Percentiles rank a stretch among this genome's conserved stretches.
Conservation (phyloP, 2,888 invertebrate species). For the Rhingia rostrata region DNA sequence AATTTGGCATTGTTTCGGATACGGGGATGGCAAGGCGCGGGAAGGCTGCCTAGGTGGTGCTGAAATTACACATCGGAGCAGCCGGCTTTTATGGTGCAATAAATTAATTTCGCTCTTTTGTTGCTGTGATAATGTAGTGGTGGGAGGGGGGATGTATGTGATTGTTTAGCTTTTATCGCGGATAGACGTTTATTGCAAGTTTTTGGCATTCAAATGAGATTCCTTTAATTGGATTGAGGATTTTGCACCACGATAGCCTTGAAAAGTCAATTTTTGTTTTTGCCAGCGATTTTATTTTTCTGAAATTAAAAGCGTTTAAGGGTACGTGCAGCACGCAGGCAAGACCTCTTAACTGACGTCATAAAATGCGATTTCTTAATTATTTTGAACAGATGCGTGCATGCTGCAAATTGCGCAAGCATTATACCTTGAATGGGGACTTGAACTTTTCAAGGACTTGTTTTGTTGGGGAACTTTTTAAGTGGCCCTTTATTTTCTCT, state of each 20-base stretch:
- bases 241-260: conserved; percentile 7
- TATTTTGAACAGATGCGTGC: not conserved
- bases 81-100: conserved; percentile 46
- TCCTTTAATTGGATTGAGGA: conserved; percentile 26
- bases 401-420: not conserved
- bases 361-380: not conserved
- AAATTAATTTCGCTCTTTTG: conserved; percentile 47
- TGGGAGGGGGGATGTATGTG: not conserved
- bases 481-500: not conserved
- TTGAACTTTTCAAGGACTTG: conserved; percentile 26
- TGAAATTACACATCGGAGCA: conserved; percentile 11
- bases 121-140: not conserved
- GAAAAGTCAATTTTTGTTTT: conserved; percentile 15
- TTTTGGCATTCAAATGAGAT: conserved; percentile 14
- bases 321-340: conserved; percentile 20
- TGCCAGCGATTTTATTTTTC: not conserved
- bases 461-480: not conserved
- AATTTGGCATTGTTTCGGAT: conserved; percentile 25
- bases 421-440: not conserved
- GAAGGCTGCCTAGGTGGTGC: not conserved
- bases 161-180: not conserved
- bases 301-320: not conserved
- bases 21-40: not conserved
- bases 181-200: conserved; percentile 17
- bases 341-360: conserved; percentile 1